phyloP scores from a whole-genome alignment of 1,140 invertebrate genomes.

The Dysdera silvatica region DNA sequence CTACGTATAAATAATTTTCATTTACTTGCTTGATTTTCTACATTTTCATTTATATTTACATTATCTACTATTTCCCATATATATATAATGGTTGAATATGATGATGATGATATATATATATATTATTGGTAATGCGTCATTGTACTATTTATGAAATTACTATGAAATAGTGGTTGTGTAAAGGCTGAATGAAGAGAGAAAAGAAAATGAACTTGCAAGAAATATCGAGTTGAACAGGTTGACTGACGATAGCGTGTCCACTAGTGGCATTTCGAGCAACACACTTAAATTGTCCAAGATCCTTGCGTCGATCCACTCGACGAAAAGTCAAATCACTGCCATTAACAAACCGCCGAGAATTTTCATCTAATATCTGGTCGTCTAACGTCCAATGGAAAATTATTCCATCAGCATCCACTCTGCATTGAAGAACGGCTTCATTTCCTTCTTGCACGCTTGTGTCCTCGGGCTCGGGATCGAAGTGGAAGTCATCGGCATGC shows the following conservation, averaged over 20 bases:
- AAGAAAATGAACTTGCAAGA: conserved; percentile 53
- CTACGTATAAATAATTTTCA: too few relatives aligned
- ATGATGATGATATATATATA: too few relatives aligned
- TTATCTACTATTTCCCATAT: too few relatives aligned
- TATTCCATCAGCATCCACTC: conserved; percentile 49
- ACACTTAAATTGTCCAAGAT: conserved; percentile 56
- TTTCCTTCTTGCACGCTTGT: conserved; percentile 49
- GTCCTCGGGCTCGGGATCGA: conserved; percentile 49
- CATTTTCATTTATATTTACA: too few relatives aligned
- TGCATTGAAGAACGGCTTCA: conserved; percentile 51
- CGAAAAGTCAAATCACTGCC: conserved; percentile 53
- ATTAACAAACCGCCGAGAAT: conserved; percentile 52
- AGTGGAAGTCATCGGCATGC: too few relatives aligned
- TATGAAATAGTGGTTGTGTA: too few relatives aligned
- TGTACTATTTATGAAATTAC: too few relatives aligned
- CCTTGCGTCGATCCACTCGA: conserved; percentile 50
- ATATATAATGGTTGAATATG: too few relatives aligned
- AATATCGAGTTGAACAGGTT: conserved; percentile 53
- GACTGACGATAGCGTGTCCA: conserved; percentile 52
- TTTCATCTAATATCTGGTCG: conserved; percentile 49
- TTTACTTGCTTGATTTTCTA: too few relatives aligned
- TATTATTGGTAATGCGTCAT: too few relatives aligned
- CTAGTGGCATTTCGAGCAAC: conserved; percentile 52
- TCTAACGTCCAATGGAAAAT: conserved; percentile 55
- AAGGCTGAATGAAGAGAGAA: too few relatives aligned